phyloP scores from a whole-genome alignment of 1,140 invertebrate genomes.

The Euura lappo region DNA sequence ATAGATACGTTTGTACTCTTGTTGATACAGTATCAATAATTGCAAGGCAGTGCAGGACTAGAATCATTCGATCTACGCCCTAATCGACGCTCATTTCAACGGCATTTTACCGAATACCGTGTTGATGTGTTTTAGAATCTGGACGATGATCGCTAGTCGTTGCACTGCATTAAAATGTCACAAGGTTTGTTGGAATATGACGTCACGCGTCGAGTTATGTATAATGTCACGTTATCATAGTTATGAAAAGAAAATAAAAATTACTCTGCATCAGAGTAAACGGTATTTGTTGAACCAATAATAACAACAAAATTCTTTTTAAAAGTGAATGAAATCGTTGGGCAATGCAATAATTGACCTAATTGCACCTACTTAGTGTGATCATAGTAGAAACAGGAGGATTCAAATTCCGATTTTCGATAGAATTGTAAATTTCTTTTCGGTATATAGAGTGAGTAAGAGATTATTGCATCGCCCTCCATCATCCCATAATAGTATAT shows the following conservation, averaged over 20 bases:
- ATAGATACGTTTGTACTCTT: background rate
- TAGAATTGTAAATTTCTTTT: no score
- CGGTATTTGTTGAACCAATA: conserved; percentile 42
- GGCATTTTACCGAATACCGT: no score
- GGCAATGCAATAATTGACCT: background rate
- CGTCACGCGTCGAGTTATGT: background rate
- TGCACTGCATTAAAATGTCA: background rate
- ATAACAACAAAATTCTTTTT: conserved; percentile 12
- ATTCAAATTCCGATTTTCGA: background rate
- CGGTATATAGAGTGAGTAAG: no score
- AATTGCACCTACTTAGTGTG: background rate
- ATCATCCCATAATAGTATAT: no score
- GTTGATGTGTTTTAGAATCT: background rate
- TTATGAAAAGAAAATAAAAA: background rate
- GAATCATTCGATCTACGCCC: background rate
- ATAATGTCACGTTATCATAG: background rate
- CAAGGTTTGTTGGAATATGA: background rate
- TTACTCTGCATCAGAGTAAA: conserved; percentile 50
- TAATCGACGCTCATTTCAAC: background rate
- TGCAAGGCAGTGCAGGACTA: background rate
- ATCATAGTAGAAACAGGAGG: background rate
- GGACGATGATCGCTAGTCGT: background rate
- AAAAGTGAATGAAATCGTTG: background rate
- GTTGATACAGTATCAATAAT: background rate
- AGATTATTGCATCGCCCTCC: no score